Percentiles rank a stretch among this genome's conserved stretches.
phyloP scores from a whole-genome alignment of 2,113 vertebrate genomes.

The Balaenoptera acutorostrata region DNA sequence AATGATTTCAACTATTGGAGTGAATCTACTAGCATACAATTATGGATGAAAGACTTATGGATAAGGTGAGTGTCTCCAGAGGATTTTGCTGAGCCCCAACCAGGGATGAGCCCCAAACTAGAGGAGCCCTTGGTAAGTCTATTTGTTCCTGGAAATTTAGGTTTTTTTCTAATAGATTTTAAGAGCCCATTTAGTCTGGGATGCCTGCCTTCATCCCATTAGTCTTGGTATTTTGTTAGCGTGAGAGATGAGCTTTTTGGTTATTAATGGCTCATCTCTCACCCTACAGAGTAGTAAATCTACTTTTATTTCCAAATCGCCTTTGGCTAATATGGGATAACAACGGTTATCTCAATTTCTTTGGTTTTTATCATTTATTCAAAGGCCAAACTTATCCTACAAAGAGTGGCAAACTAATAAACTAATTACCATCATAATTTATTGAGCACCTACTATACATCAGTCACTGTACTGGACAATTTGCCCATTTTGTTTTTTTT shows the following conservation, averaged over 20 bases:
- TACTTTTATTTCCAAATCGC: neutral
- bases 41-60: neutral
- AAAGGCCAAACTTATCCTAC: neutral
- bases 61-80: neutral
- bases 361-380: slow-evolving; percentile 19
- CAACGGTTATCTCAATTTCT: neutral
- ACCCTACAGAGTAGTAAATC: neutral
- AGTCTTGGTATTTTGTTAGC: neutral
- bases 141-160: neutral
- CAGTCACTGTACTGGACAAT: neutral
- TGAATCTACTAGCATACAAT: neutral
- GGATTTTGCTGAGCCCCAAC: neutral
- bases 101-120: neutral
- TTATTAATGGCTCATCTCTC: neutral
- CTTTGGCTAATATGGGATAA: neutral
- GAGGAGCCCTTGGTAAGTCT: neutral
- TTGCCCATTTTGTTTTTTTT: neutral
- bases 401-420: neutral
- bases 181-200: too few species aligned
- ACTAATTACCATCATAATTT: neutral
- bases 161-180: neutral
- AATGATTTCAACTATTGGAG: neutral
- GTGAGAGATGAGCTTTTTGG: neutral
- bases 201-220: neutral
- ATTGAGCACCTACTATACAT: neutral